Evolutionary conservation across 2,797 vertebrate genomes (phyloP), one percentile per base, ranked within the genome.

Genomic region (Tapera naevia): DNA sequence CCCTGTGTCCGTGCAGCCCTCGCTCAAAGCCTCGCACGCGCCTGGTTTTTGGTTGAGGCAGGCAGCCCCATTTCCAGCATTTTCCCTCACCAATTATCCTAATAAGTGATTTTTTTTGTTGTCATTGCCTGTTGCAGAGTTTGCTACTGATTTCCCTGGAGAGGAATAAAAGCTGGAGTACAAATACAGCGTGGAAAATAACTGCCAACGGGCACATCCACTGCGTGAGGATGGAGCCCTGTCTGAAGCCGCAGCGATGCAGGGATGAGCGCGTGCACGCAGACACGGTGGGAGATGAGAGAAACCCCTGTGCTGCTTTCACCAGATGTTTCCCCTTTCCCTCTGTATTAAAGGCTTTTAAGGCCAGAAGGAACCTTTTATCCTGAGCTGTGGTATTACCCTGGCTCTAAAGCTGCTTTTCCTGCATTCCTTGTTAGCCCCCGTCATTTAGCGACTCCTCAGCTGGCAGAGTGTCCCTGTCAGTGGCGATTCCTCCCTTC

Each of bases 101-200:
- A 39, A 7, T 17, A 15, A 58, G 39, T 24, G 51, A 32, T 64
- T 33, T 56, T 13, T 2, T 10, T 17, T 7, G 28, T 56, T 19
- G 13, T 17, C 3, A 64, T 43, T n/a, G 46, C 88, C 83, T 82
- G 54, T 85, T 89, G 79, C 82, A 57, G 85, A 78, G 54, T 82
- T 94, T 4, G 50, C 88, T 51, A 7, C 92, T 89, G 80, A 93
- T 94, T 93, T 95, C 88, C 91, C 46, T 6, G 69, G 86, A 88
- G 88, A 70, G 76, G 61, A 66, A 60, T 70, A 46, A 83, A 65
- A 88, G 57, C 67, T 53, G 81, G 48, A 84, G 73, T 75, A 50
- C 28, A 57, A 69, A 87, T 7, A 30, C 54, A 10, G 66, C 18
- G 4, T 7, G 69, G 91, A 79, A 94, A 91, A 88, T 69, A 60